Evolutionary conservation across 2,113 vertebrate species (phyloP), one percentile per base, ranked within the genome.

Genomic region (Gopherus evgoodei): DNA sequence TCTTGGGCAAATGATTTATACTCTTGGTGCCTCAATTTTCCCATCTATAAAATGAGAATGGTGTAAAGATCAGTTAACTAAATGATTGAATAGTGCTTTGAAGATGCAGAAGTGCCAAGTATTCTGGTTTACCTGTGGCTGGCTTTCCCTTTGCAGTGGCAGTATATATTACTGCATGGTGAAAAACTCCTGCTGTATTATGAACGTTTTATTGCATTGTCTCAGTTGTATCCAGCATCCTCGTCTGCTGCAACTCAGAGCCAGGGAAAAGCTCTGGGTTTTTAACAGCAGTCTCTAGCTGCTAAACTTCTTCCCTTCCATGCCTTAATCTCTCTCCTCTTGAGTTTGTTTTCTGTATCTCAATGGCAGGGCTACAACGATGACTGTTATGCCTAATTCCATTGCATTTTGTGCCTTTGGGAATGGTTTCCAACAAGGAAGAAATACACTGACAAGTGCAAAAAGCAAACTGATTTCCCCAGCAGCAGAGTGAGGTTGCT

Each of bases 11-110:
- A 38, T 72, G 29, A 8, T 83, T 84, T 89, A 11, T 12, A 29
- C 1, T 83, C 17, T 42, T 1, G 17, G 1, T 49, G 44, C 29
- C 14, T 38, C 6, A 4, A 35, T 86, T 86, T 78, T n/a, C 82
- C 35, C 24, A 27, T 80, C 59, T 79, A 31, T 44, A 6, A 80
- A 87, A 50, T 0, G 0, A 44, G 11, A 22, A 25, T 14, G 21
- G 24, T 76, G 38, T 42, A 44, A 25, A 38, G 21, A n/a, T n/a
- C n/a, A 75, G 75, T 25, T 78, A 47, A 47, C 25, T 78, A 47
- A 72, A 35, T 72, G 65, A 38, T 22, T 38, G 65, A n/a, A 38
- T 38, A 38, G n/a, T n/a, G 65, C 35, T 72, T 72, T 72, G 65
- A 72, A 22, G n/a, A 38, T 72, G 65, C 17, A 72, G 65, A 38